These are phyloP conservation scores for Malurus cyaneus DNA, from an alignment of 2,113 vertebrate species.

Conservation along the genomic window DNA sequence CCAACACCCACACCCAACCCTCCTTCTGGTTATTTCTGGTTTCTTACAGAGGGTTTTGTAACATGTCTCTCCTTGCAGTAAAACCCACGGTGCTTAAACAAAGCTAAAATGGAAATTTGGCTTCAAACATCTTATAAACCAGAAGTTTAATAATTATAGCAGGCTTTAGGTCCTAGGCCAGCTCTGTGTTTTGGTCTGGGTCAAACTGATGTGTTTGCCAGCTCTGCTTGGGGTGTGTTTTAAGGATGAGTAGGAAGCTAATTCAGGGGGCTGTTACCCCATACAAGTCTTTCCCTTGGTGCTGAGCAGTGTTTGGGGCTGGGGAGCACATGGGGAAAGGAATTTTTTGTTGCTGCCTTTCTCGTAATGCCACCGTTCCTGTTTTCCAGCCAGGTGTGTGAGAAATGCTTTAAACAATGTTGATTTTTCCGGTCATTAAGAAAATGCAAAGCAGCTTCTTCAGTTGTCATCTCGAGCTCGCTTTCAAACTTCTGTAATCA, in stretches of 20 bases:
- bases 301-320: not conserved
- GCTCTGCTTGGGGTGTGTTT: not conserved
- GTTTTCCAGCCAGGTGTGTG: not conserved
- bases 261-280: not conserved
- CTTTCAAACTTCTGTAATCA: not conserved
- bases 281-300: accelerated
- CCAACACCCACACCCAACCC: not conserved
- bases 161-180: not conserved
- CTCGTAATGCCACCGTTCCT: not conserved
- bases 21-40: constrained; percentile 26
- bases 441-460: constrained; percentile 38
- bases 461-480: not conserved
- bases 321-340: not conserved
- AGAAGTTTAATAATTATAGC: not conserved
- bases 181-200: not conserved
- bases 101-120: not conserved
- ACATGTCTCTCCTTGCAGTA: not conserved
- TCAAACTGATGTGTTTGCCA: not conserved
- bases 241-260: not conserved
- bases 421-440: not conserved
- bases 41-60: not conserved
- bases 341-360: not conserved
- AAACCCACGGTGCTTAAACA: not conserved
- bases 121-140: not conserved
- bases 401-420: not conserved